Percentiles rank a stretch among this genome's conserved stretches.
Conservation (phyloP, 1,140 invertebrate genomes). For the Drosophila mayri region DNA sequence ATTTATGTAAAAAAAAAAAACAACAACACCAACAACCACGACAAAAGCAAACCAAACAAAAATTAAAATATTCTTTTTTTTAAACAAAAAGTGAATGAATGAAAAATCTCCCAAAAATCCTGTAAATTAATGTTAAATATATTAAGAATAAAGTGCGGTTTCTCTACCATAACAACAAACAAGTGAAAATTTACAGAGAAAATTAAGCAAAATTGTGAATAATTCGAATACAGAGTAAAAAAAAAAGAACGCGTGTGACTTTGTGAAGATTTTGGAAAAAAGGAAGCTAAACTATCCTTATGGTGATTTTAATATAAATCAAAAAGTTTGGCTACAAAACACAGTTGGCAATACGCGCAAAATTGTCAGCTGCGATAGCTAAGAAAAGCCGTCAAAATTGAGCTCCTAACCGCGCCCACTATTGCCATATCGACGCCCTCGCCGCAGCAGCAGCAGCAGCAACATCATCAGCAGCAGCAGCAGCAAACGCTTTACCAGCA, state of each 20-base stretch:
- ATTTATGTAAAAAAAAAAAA: conserved; percentile 72
- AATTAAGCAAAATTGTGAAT: conserved; percentile 30
- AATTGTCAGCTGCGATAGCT: conserved; percentile 65
- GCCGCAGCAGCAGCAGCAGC: conserved; percentile 34
- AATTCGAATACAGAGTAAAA: conserved; percentile 9
- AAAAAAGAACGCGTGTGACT: background rate
- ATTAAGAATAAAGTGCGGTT: conserved; percentile 69
- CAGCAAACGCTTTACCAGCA: conserved; percentile 37
- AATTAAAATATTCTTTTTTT: conserved; percentile 46
- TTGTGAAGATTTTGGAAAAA: conserved; percentile 17
- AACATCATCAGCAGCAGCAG: conserved; percentile 13
- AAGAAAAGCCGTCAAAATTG: conserved; percentile 84
- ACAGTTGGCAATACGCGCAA: conserved; percentile 75
- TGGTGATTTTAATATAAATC: conserved; percentile 11
- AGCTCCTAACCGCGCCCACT: conserved; percentile 82
- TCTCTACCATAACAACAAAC: conserved; percentile 52
- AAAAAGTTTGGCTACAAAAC: conserved; percentile 1
- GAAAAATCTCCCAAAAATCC: conserved; percentile 47
- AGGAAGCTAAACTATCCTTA: background rate
- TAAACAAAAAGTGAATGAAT: conserved; percentile 33
- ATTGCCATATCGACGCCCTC: conserved; percentile 80
- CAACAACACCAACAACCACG: conserved; percentile 35
- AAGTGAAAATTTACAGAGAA: conserved; percentile 24
- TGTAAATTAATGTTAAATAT: conserved; percentile 71
- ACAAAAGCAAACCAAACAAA: conserved; percentile 48